Evolutionary conservation across 2,888 invertebrate genomes (phyloP).

Genomic region (Odontocerum albicorne): DNA sequence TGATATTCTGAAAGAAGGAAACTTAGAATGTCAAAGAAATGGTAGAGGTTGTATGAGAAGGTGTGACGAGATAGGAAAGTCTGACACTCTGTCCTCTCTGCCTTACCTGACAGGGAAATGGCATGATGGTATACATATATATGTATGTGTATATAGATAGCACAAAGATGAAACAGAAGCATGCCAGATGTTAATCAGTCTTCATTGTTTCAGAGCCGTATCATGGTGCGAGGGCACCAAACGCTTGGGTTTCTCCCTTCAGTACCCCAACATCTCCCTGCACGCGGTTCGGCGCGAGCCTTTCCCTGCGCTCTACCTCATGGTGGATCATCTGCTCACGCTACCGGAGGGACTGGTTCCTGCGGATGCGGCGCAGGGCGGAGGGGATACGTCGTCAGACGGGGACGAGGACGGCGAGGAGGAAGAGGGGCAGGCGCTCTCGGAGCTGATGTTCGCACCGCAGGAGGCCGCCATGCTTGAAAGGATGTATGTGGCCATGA

Average conservation of each 20-base stretch:
- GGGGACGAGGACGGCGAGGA: conserved; percentile 53
- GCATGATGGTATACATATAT: too few species aligned
- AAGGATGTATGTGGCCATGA: conserved; percentile 71
- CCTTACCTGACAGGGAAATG: too few species aligned
- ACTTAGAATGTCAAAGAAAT: too few species aligned
- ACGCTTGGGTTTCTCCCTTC: conserved; percentile 65
- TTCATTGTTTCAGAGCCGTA: conserved; percentile 55
- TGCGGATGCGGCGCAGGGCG: conserved; percentile 30
- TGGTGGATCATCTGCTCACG: conserved; percentile 68
- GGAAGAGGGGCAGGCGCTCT: conserved; percentile 59
- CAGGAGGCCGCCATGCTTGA: conserved; percentile 64
- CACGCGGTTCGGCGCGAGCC: conserved; percentile 78
- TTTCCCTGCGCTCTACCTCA: conserved; percentile 70
- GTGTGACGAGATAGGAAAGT: too few species aligned
- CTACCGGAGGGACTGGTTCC: conserved; percentile 42
- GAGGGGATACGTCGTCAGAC: conserved; percentile 33
- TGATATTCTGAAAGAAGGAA: too few species aligned
- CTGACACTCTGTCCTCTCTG: too few species aligned
- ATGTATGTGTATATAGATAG: too few species aligned
- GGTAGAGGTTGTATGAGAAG: too few species aligned
- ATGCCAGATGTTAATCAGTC: too few species aligned
- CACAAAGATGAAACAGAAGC: too few species aligned
- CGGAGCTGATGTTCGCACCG: conserved; percentile 72
- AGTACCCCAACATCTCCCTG: conserved; percentile 73
- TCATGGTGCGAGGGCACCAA: conserved; percentile 59